Conservation (phyloP, 1,140 invertebrate genomes). For the Rhynchophorus ferrugineus region DNA sequence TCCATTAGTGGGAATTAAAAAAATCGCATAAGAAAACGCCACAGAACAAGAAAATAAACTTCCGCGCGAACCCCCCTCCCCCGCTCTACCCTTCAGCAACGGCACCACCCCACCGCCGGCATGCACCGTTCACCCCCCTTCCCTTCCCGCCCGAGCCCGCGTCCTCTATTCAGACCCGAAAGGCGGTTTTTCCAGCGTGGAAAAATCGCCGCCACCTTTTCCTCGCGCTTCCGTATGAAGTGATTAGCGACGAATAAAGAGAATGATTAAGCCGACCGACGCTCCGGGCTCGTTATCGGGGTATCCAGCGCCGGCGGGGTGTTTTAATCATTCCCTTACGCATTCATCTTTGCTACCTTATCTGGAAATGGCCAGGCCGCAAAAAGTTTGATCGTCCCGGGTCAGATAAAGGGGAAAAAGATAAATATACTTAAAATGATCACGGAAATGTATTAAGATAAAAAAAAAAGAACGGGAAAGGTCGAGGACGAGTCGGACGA, state of each 20-base stretch:
- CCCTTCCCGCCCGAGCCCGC: too few relatives aligned
- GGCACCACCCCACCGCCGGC: too few relatives aligned
- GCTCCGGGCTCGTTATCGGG: background rate
- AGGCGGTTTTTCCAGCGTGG: too few relatives aligned
- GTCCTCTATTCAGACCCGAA: too few relatives aligned
- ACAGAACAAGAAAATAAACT: too few relatives aligned
- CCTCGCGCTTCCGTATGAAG: background rate
- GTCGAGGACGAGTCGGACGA: too few relatives aligned
- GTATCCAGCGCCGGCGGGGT: background rate
- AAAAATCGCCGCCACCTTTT: background rate
- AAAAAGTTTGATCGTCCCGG: background rate
- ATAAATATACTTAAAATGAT: background rate
- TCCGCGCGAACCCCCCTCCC: too few relatives aligned
- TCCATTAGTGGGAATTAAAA: too few relatives aligned
- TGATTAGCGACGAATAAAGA: background rate
- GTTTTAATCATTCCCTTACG: background rate
- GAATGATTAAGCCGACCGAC: background rate
- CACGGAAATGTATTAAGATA: background rate
- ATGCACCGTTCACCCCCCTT: too few relatives aligned
- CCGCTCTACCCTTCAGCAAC: too few relatives aligned
- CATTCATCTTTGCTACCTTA: background rate
- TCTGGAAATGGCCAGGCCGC: background rate
- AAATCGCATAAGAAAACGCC: too few relatives aligned
- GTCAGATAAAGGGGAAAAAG: background rate
- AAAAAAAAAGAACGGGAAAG: background rate